Evolutionary conservation across 2,113 vertebrate genomes (phyloP).

Genomic region (Nothocercus julius): DNA sequence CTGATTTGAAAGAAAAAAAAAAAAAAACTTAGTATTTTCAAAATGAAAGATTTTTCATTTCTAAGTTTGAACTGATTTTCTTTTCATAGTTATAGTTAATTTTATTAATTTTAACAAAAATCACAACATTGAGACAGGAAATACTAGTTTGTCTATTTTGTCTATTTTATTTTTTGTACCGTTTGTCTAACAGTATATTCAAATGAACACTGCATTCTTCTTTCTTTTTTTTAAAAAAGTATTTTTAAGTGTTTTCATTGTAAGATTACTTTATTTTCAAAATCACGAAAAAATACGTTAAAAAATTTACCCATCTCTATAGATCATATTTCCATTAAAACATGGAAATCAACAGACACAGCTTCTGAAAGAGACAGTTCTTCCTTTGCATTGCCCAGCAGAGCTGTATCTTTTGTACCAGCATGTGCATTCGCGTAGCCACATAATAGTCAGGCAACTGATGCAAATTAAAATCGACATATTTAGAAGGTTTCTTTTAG

Average conservation of each 20-base stretch:
- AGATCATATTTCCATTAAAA: no score
- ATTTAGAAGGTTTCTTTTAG: neutral
- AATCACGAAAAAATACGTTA: neutral
- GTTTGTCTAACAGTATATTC: neutral
- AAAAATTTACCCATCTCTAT: neutral
- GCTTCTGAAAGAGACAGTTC: neutral
- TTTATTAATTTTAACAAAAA: neutral
- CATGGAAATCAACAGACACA: neutral
- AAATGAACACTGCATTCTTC: neutral
- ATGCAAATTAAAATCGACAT: neutral
- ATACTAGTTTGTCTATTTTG: neutral
- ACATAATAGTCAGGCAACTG: neutral
- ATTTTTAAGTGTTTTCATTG: neutral
- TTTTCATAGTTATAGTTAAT: neutral
- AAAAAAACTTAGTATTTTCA: neutral
- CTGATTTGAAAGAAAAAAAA: neutral
- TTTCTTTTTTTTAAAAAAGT: neutral
- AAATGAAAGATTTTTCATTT: neutral
- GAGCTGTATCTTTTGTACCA: neutral
- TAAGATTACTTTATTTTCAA: neutral
- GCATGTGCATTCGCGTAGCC: neutral
- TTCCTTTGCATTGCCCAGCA: neutral
- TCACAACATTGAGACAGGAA: rapidly evolving
- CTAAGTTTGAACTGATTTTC: neutral
- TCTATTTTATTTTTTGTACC: no score